Base-by-base conservation (phyloP, 2,797 vertebrate genomes). In the Craterocephalus amniculus region DNA sequence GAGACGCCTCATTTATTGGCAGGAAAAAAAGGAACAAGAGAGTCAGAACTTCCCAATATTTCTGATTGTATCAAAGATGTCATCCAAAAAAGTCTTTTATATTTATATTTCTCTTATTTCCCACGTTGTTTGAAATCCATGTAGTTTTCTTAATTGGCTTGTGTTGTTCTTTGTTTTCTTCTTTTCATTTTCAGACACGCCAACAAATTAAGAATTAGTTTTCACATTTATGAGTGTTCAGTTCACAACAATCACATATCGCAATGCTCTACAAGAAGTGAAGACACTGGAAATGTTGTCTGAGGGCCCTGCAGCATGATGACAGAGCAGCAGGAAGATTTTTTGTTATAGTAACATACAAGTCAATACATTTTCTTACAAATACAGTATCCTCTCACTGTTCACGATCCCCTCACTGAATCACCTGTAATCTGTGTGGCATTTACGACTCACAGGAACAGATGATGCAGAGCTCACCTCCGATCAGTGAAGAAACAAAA, bases 1-100 rank as follows among this genome's bases (percentile, higher is more conserved):
- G 63, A 75, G 76, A 73, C 72, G 56, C 9, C 54, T 62, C 65
- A 78, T 83, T 62, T 67, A 78, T 78, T 63, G 31, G 1, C 31
- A 55, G 56, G 7, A 45, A 43, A 16, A 34, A 58, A 64, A 36
- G 9, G 13, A 70, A 49, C n/a, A 51, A 6, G 48, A 18, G 65
- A 52, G 54, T 27, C 58, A 27, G 35, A 49, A 48, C 43, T 10
- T 10, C 8, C 20, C 20, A 48, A n/a, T n/a, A 9, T 48, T 9
- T 48, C 43, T 48, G 43, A 48, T 7, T 8, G 18, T 45, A 45
- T n/a, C 40, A 45, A 20, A 45, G 18, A 45, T 45, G 40, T 45
- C 16, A 45, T 45, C 16, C 4, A 45, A 20, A 20, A 45, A 45
- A 20, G 18, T 20, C 18, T 45, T 45, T 7, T 8, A 16, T n/a